A percentile compares a stretch with the other conserved stretches of the same genome.
Conservation (phyloP, 2,888 invertebrate genomes). For the Oscheius onirici region DNA sequence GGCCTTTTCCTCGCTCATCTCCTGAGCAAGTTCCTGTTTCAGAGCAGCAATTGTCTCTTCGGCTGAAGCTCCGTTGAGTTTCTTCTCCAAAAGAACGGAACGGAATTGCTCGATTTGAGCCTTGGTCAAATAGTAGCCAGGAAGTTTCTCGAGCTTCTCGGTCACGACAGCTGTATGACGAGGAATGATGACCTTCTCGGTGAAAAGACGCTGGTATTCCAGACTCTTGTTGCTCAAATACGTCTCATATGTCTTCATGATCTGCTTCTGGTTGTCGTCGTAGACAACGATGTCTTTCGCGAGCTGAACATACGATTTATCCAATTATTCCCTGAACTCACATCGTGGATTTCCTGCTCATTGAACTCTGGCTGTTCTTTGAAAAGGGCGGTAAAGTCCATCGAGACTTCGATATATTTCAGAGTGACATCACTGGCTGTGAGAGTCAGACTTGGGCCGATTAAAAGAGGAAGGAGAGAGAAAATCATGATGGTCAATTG, state of each 20-base stretch:
- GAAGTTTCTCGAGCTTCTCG: neutral
- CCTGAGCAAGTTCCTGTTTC: constrained; percentile 17
- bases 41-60: constrained; percentile 10
- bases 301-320: neutral
- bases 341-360: constrained; percentile 21
- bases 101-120: constrained; percentile 25
- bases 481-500: neutral
- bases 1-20: constrained; percentile 22
- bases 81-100: neutral
- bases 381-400: constrained; percentile 13
- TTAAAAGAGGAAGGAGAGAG: neutral
- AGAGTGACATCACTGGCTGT: neutral
- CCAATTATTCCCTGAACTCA: neutral
- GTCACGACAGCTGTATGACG: constrained; percentile 1
- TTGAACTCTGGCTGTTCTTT: constrained; percentile 20
- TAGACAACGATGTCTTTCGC: constrained; percentile 8
- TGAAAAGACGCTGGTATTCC: constrained; percentile 19
- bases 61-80: neutral
- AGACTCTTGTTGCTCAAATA: constrained; percentile 22
- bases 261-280: constrained; percentile 1
- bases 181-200: constrained; percentile 15
- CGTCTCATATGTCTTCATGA: constrained; percentile 4
- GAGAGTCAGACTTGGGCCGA: neutral
- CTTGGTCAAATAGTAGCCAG: constrained; percentile 29
- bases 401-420: constrained; percentile 20